Conservation (phyloP, 2,797 vertebrate genomes). For the Chiloscyllium punctatum region DNA sequence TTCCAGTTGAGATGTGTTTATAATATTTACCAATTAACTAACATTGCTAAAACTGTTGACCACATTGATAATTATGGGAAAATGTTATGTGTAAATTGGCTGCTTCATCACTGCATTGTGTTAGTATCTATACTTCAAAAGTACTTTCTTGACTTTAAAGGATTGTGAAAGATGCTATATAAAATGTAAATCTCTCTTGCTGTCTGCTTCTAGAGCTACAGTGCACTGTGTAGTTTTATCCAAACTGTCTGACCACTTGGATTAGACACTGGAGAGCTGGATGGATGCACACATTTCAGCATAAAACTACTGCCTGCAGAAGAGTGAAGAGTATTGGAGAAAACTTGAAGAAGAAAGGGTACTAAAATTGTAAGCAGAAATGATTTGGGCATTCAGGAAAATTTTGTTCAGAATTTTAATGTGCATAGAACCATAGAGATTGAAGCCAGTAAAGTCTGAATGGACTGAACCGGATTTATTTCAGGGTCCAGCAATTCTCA, state of each 20-base stretch:
- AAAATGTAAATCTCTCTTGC: not conserved
- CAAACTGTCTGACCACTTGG: not conserved
- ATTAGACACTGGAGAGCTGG: not conserved
- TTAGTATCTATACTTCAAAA: not conserved
- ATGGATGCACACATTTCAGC: not conserved
- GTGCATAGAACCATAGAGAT: not conserved
- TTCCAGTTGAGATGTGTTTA: not conserved
- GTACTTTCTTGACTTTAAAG: not conserved
- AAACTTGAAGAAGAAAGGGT: not conserved
- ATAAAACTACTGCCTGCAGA: not conserved
- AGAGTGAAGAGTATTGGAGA: not conserved
- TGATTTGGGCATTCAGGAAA: not conserved
- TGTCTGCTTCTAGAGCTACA: not conserved
- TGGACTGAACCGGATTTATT: constrained; percentile 7
- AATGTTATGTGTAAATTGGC: not conserved
- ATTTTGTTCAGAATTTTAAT: not conserved
- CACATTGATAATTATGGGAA: not conserved
- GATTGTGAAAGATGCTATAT: not conserved
- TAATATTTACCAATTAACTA: not conserved
- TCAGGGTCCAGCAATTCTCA: not conserved
- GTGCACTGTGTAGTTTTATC: not conserved
- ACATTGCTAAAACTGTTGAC: not conserved
- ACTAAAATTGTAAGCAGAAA: not conserved
- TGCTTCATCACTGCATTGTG: not conserved
- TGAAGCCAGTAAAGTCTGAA: not conserved